Evolutionary conservation across 2,888 invertebrate genomes (phyloP).

Genomic region (Keiferia lycopersicella): DNA sequence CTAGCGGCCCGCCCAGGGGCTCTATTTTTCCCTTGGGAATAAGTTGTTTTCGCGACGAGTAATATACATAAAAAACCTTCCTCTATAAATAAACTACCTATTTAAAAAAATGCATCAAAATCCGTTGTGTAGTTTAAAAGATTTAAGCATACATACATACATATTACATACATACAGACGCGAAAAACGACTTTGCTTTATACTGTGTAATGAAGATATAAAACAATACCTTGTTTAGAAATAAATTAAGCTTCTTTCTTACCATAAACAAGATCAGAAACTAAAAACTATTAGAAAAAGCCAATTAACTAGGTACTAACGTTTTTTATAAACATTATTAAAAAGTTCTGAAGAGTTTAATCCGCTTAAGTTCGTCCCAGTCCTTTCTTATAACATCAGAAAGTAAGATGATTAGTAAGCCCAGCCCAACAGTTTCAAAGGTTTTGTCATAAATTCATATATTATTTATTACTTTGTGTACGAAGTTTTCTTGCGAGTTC

Average conservation of each 20-base stretch:
- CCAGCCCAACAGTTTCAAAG: constrained; percentile 1
- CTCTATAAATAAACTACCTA: too few relatives aligned
- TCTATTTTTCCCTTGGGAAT: too few relatives aligned
- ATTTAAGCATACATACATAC: too few relatives aligned
- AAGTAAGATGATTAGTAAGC: constrained; percentile 4
- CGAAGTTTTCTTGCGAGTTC: constrained; percentile 6
- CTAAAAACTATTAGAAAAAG: background rate
- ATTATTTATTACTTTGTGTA: constrained; percentile 8
- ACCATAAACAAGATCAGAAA: background rate
- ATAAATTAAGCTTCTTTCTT: background rate
- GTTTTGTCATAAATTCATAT: constrained; percentile 6
- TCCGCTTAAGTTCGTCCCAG: background rate
- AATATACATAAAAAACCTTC: too few relatives aligned
- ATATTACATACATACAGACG: too few relatives aligned
- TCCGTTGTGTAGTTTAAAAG: too few relatives aligned
- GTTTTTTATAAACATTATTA: background rate
- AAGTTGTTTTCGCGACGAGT: too few relatives aligned
- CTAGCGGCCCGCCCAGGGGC: too few relatives aligned
- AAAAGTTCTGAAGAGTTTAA: background rate
- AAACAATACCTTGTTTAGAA: background rate
- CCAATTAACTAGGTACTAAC: background rate
- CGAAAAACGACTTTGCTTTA: too few relatives aligned
- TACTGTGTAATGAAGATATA: too few relatives aligned
- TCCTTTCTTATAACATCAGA: background rate
- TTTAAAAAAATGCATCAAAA: too few relatives aligned